Evolutionary conservation across 64 coral and sea anemone species (phyloP).

Genomic region (Hydrozoanthus tunicans): DNA sequence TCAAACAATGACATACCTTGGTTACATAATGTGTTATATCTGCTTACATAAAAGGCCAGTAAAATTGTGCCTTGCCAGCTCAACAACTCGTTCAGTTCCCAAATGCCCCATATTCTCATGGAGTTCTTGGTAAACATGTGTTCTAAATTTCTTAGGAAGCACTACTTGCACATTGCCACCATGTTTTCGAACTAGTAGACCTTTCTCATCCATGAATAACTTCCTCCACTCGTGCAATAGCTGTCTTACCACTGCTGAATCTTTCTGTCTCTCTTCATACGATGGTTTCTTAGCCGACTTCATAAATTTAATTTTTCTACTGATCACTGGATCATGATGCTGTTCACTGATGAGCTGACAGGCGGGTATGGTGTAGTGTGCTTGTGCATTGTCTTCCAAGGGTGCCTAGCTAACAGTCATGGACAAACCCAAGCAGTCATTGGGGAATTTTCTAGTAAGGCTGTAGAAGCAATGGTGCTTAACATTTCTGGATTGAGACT

Average conservation of each 20-base stretch:
- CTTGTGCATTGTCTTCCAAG: background rate
- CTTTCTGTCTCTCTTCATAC: background rate
- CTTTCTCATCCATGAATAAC: background rate
- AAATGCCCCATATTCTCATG: slow-evolving; percentile 45
- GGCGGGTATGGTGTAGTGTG: background rate
- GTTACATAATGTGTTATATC: slow-evolving; percentile 29
- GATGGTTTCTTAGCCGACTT: background rate
- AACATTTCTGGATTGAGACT: slow-evolving; percentile 47
- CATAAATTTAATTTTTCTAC: slow-evolving; percentile 15
- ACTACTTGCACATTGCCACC: background rate
- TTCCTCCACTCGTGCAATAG: slow-evolving; percentile 13
- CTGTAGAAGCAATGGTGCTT: slow-evolving; percentile 37
- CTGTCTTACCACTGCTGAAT: background rate
- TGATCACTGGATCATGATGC: slow-evolving; percentile 11
- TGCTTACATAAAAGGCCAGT: slow-evolving; percentile 31
- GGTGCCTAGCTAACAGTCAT: background rate
- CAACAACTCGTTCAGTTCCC: slow-evolving; percentile 13
- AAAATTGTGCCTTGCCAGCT: slow-evolving; percentile 2
- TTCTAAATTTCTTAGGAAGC: background rate
- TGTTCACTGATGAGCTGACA: slow-evolving; percentile 19
- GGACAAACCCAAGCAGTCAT: slow-evolving; percentile 35
- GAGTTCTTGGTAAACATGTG: slow-evolving; percentile 19
- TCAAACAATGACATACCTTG: slow-evolving; percentile 11
- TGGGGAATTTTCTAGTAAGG: background rate
- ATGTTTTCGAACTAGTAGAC: background rate